These are phyloP conservation scores for Rhyacichthys aspro DNA, from an alignment of 2,797 vertebrate genomes.

Conservation along the genomic window DNA sequence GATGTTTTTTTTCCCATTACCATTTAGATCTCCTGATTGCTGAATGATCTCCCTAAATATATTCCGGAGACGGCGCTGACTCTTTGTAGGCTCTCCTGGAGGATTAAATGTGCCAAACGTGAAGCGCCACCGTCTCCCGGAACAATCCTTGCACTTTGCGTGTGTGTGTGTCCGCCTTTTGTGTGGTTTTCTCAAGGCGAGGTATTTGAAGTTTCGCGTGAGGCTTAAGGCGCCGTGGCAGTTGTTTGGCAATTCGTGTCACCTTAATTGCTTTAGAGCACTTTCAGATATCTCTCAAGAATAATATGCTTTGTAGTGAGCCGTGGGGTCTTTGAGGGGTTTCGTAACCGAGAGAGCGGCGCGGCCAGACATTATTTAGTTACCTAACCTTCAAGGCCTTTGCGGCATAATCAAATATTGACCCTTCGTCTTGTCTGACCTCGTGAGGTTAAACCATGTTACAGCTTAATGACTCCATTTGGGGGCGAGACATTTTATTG, in stretches of 20 bases:
- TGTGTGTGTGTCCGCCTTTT: constrained; percentile 6
- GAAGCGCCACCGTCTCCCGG: constrained; percentile 38
- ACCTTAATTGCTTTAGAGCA: constrained; percentile 75
- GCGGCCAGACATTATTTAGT: constrained; percentile 66
- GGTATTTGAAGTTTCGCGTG: constrained; percentile 61
- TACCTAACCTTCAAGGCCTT: constrained; percentile 69
- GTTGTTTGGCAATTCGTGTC: constrained; percentile 74
- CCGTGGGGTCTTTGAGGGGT: constrained; percentile 64
- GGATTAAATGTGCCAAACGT: constrained; percentile 31
- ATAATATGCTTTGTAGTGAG: constrained; percentile 63
- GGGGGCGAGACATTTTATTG: constrained; percentile 33
- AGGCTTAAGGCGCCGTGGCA: constrained; percentile 59
- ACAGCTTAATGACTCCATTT: constrained; percentile 52
- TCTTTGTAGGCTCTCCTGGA: neutral
- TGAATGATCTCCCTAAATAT: neutral
- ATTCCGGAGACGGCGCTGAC: neutral
- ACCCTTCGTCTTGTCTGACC: constrained; percentile 68
- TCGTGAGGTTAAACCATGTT: constrained; percentile 53
- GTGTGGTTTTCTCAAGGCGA: constrained; percentile 37
- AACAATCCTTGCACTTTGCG: constrained; percentile 37
- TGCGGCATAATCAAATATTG: constrained; percentile 71
- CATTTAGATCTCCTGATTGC: neutral
- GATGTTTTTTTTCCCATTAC: neutral
- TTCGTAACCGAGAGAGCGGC: constrained; percentile 53
- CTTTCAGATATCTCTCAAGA: constrained; percentile 68